Evolutionary conservation across 2,113 vertebrate species (phyloP).

Genomic region (Harpagus bidentatus): DNA sequence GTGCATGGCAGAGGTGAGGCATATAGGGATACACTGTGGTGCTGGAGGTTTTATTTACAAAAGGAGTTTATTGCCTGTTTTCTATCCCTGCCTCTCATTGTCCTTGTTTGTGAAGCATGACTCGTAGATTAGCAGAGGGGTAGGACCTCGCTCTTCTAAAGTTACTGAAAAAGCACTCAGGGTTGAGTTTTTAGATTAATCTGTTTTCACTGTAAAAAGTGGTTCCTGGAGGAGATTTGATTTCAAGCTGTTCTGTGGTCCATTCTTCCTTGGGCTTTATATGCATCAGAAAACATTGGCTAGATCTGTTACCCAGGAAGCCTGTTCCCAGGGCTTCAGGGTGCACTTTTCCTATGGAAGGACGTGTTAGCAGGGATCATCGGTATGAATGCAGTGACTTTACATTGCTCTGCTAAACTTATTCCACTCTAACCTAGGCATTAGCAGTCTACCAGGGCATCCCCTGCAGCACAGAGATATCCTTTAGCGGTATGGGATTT

Average conservation of each 20-base stretch:
- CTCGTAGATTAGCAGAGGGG: background rate
- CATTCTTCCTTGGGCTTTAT: background rate
- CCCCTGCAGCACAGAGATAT: background rate
- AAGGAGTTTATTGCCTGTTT: conserved; percentile 39
- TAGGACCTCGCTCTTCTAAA: background rate
- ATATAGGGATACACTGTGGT: background rate
- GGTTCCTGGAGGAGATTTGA: conserved; percentile 12
- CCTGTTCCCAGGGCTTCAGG: background rate
- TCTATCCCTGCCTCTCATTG: conserved; percentile 9
- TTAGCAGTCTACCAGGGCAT: background rate
- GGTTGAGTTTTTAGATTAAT: background rate
- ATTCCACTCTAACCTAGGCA: accelerated
- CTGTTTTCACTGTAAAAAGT: conserved; percentile 7
- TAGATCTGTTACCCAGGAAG: background rate
- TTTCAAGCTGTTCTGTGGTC: background rate
- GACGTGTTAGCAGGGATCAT: background rate
- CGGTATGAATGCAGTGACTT: accelerated
- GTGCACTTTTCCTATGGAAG: background rate
- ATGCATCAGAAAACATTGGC: background rate
- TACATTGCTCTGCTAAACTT: background rate
- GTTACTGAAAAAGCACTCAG: conserved; percentile 24
- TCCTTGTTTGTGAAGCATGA: conserved; percentile 42
- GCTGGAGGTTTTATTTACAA: background rate
- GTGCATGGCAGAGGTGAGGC: background rate
- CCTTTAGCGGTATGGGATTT: background rate